phyloP scores from a whole-genome alignment of 1,140 invertebrate species.

The Penaeus indicus region DNA sequence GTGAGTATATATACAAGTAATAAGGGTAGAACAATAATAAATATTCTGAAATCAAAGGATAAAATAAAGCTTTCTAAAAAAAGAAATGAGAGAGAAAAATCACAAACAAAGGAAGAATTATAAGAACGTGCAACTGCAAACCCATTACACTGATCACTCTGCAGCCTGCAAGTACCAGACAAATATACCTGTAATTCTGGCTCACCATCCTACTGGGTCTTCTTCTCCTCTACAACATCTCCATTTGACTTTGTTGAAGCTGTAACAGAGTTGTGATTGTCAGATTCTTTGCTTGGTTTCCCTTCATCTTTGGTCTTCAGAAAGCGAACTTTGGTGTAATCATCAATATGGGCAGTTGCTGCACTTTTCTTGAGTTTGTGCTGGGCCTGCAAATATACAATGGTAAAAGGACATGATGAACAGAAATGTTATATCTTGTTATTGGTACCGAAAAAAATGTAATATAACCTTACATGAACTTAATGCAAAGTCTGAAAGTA shows the following conservation, averaged over 20 bases:
- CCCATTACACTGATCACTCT: neutral
- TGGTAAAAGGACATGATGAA: too few relatives aligned
- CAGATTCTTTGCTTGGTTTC: neutral
- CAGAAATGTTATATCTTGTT: too few relatives aligned
- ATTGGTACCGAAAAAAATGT: neutral
- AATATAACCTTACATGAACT: neutral
- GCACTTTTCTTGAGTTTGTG: constrained; percentile 44
- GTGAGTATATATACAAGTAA: neutral
- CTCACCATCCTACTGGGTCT: neutral
- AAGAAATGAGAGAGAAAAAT: too few relatives aligned
- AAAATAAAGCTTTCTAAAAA: too few relatives aligned
- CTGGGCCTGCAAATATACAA: constrained; percentile 35
- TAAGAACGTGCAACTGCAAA: too few relatives aligned
- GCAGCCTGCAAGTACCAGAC: neutral
- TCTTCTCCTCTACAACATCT: constrained; percentile 9
- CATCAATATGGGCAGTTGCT: constrained; percentile 49
- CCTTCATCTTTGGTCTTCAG: constrained; percentile 43
- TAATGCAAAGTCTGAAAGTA: too few relatives aligned
- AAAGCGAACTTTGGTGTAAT: constrained; percentile 45
- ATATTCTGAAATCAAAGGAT: too few relatives aligned
- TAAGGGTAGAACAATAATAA: too few relatives aligned
- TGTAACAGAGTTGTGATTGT: neutral
- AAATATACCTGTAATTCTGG: neutral
- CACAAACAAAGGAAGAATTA: too few relatives aligned
- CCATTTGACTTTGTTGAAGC: neutral